Percentiles rank a stretch among this genome's conserved stretches.
phyloP scores from a whole-genome alignment of 2,888 invertebrate species.

The Habroteleia sp. region DNA sequence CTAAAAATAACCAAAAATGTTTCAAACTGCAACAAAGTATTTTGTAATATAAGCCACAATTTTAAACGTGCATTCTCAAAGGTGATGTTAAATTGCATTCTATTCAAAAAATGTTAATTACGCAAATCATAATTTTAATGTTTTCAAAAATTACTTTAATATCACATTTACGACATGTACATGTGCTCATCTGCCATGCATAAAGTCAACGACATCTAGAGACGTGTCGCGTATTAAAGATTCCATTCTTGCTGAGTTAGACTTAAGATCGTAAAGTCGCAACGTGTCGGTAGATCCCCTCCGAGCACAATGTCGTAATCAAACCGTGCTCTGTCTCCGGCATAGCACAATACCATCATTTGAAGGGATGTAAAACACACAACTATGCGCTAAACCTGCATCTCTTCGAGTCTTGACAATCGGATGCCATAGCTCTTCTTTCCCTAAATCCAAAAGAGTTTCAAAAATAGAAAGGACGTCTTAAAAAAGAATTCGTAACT shows the following conservation, averaged over 20 bases:
- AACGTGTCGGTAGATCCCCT: constrained; percentile 69
- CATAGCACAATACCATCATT: constrained; percentile 75
- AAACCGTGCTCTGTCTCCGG: constrained; percentile 71
- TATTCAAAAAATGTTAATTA: constrained; percentile 13
- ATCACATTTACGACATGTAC: constrained; percentile 35
- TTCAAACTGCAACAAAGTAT: no score
- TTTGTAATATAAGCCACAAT: no score
- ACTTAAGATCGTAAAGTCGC: constrained; percentile 71
- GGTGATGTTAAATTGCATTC: no score
- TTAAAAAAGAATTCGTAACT: constrained; percentile 24
- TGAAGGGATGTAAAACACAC: constrained; percentile 68
- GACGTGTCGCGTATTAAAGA: constrained; percentile 61
- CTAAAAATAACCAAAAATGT: no score
- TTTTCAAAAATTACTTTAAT: constrained; percentile 44
- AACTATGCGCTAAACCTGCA: constrained; percentile 48
- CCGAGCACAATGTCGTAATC: constrained; percentile 78
- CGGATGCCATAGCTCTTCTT: constrained; percentile 15
- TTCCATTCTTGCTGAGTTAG: constrained; percentile 66
- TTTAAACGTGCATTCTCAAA: no score
- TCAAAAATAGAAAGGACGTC: not conserved
- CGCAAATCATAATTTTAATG: constrained; percentile 12
- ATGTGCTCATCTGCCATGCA: constrained; percentile 39
- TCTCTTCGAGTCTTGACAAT: constrained; percentile 59
- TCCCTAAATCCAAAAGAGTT: not conserved
- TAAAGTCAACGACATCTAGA: constrained; percentile 63